phyloP scores from a whole-genome alignment of 2,113 vertebrate genomes.

The Myocastor coypus region DNA sequence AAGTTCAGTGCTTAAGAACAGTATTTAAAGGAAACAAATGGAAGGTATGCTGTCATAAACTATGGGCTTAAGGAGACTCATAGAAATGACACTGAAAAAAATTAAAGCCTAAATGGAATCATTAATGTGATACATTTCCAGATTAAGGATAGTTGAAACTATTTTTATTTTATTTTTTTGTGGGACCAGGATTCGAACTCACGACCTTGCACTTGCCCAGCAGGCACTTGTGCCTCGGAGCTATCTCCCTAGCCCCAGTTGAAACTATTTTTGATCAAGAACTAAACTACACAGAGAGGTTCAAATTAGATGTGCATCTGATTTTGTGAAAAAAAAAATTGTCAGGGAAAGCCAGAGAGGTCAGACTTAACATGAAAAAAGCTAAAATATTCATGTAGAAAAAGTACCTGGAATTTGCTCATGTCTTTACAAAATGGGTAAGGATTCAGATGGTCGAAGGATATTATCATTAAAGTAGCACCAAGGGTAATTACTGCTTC shows the following conservation, averaged over 20 bases:
- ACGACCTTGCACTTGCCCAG: no score
- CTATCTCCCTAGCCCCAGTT: no score
- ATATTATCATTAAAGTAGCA: background rate
- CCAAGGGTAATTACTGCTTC: background rate
- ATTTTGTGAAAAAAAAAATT: background rate
- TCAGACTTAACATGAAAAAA: conserved; percentile 57
- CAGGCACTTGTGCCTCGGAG: no score
- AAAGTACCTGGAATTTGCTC: background rate
- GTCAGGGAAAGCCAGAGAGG: background rate
- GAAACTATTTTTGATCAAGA: conserved; percentile 38
- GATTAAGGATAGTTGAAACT: conserved; percentile 16
- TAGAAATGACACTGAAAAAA: conserved; percentile 33
- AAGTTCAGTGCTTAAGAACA: conserved; percentile 10
- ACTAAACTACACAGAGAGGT: background rate
- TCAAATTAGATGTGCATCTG: conserved; percentile 3
- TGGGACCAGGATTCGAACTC: no score
- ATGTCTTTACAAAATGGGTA: conserved; percentile 26
- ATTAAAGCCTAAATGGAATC: background rate
- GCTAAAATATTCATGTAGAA: conserved; percentile 7
- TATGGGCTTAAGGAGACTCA: background rate
- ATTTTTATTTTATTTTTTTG: background rate
- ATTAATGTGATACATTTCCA: conserved; percentile 3
- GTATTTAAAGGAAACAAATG: background rate
- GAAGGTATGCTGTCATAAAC: conserved; percentile 11
- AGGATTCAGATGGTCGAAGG: background rate